phyloP scores from a whole-genome alignment of 2,113 vertebrate species.

The Dipodomys spectabilis region DNA sequence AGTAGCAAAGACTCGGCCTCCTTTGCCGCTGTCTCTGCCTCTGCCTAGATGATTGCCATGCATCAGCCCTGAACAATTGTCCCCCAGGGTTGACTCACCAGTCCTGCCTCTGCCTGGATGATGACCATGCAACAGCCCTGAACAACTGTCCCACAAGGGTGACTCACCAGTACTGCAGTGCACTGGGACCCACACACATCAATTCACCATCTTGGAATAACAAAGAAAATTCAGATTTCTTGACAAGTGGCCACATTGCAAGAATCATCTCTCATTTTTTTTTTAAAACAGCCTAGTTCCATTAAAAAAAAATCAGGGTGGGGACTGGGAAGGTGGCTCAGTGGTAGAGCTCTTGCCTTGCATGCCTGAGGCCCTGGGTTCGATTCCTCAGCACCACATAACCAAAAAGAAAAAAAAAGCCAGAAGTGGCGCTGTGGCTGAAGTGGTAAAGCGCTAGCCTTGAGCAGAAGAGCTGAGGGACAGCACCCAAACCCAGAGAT shows the following conservation, averaged over 20 bases:
- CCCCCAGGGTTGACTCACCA: not conserved
- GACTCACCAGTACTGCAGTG: not conserved
- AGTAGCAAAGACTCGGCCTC: not conserved
- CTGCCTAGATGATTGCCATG: not conserved
- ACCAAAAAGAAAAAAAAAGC: no score
- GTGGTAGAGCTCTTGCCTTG: no score
- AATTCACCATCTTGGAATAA: rapidly evolving
- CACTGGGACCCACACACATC: not conserved
- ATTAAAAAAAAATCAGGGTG: not conserved
- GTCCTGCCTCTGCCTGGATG: not conserved
- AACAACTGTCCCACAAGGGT: not conserved
- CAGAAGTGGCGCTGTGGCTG: no score
- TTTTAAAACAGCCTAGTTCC: not conserved
- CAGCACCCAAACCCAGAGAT: no score
- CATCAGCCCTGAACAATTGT: not conserved
- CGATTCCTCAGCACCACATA: no score
- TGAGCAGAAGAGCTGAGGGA: no score
- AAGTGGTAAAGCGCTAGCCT: no score
- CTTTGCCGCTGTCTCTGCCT: not conserved
- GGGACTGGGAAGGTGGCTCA: no score
- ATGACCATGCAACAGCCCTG: not conserved
- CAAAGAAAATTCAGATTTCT: not conserved
- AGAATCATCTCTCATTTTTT: not conserved
- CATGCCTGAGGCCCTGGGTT: no score
- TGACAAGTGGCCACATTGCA: not conserved